Conservation (phyloP, 2,113 vertebrate genomes). For the Megaleporinus macrocephalus region DNA sequence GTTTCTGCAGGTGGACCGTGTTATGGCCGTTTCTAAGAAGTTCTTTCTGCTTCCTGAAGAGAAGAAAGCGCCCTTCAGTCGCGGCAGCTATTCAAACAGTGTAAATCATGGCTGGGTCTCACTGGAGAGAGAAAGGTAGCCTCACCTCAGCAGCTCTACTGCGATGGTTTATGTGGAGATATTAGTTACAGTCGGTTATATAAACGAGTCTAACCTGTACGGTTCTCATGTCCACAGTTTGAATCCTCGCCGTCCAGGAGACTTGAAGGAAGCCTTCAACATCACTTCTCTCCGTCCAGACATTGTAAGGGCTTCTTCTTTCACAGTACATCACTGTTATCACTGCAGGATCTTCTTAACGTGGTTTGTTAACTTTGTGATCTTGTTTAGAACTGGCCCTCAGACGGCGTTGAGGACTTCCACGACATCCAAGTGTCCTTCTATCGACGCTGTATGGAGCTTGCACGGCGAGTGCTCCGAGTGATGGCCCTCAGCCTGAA, state of each 20-base stretch:
- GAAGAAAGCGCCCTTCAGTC: too few relatives aligned
- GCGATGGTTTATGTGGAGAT: too few relatives aligned
- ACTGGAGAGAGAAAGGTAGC: too few relatives aligned
- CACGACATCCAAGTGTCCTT: conserved; percentile 62
- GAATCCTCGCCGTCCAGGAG: conserved; percentile 69
- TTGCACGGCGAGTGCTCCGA: conserved; percentile 59
- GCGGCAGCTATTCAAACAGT: too few relatives aligned
- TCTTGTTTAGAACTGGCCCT: conserved; percentile 70
- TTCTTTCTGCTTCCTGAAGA: too few relatives aligned
- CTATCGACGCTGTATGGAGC: conserved; percentile 68
- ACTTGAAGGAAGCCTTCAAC: conserved; percentile 79
- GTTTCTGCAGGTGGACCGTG: too few relatives aligned
- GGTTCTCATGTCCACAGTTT: conserved; percentile 62
- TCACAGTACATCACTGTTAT: background rate
- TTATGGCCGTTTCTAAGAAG: too few relatives aligned
- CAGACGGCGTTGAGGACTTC: conserved; percentile 67
- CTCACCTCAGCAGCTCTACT: too few relatives aligned
- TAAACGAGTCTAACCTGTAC: too few relatives aligned
- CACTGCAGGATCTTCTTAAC: background rate
- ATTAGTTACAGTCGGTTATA: too few relatives aligned
- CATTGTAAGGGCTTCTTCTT: conserved; percentile 63
- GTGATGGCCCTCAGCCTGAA: conserved; percentile 71
- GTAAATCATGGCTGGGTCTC: too few relatives aligned
- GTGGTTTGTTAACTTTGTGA: background rate
- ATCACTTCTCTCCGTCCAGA: conserved; percentile 45